These are phyloP conservation scores for Brachypalpus laphriformis DNA, from an alignment of 2,888 invertebrate genomes.

Conservation along the genomic window DNA sequence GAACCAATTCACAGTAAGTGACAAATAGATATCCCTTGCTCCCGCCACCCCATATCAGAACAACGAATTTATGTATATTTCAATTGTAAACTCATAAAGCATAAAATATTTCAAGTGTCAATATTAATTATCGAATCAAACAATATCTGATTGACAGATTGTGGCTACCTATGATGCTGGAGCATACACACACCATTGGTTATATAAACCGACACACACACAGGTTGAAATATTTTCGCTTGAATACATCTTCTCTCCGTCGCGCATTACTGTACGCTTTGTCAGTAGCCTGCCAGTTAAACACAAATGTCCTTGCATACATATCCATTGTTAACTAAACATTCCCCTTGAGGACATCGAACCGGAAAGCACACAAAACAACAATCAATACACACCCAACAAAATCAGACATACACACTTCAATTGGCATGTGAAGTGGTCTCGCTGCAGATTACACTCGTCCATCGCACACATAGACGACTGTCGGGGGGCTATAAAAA, in stretches of 20 bases:
- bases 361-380: constrained; percentile 60
- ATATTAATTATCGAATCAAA: constrained; percentile 70
- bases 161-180: constrained; percentile 35
- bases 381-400: constrained; percentile 64
- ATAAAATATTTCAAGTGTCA: constrained; percentile 57
- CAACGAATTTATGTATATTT: neutral
- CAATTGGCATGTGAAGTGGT: constrained; percentile 70
- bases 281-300: constrained; percentile 55
- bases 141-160: constrained; percentile 67
- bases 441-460: constrained; percentile 54
- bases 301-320: constrained; percentile 58
- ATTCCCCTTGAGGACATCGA: constrained; percentile 68
- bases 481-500: constrained; percentile 47
- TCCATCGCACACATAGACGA: neutral
- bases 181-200: neutral
- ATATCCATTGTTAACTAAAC: constrained; percentile 62
- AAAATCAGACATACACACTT: constrained; percentile 64
- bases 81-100: constrained; percentile 33
- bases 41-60: no score
- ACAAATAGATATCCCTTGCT: no score
- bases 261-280: neutral
- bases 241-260: neutral
- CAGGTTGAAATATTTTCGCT: constrained; percentile 1
- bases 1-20: neutral
- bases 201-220: neutral